These are phyloP conservation scores for Ceratoteleas bidentatus DNA, from an alignment of 1,140 invertebrate genomes.

Conservation along the genomic window DNA sequence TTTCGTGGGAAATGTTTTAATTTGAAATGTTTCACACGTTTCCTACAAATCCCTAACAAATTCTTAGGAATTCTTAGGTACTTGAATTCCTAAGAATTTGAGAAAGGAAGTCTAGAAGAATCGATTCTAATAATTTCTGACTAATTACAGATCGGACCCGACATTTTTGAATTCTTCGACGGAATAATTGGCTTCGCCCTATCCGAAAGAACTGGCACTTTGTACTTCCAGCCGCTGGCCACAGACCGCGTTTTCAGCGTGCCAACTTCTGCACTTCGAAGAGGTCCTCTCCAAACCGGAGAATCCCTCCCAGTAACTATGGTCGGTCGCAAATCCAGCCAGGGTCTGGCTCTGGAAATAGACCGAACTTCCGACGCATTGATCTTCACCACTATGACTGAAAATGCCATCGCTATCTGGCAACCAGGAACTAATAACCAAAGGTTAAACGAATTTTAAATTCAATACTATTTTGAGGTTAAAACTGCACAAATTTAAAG, in stretches of 20 bases:
- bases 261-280: constrained; percentile 85
- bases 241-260: constrained; percentile 90
- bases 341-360: constrained; percentile 87
- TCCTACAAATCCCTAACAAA: too few species aligned
- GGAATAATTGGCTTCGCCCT: constrained; percentile 90
- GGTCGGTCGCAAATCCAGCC: constrained; percentile 90
- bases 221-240: constrained; percentile 92
- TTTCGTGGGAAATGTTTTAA: too few species aligned
- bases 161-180: constrained; percentile 89
- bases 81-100: too few species aligned
- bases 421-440: constrained; percentile 86
- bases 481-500: too few species aligned
- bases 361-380: constrained; percentile 86
- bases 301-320: constrained; percentile 87
- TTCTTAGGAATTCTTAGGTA: too few species aligned
- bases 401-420: constrained; percentile 90
- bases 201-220: constrained; percentile 84
- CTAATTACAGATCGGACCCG: constrained; percentile 77
- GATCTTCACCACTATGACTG: constrained; percentile 87
- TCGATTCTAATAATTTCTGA: too few species aligned
- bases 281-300: constrained; percentile 84
- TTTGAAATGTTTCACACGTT: too few species aligned
- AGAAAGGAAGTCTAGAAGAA: too few species aligned
- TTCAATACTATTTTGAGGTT: too few species aligned
- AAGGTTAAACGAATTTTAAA: constrained; percentile 74